Conservation (phyloP, 2,888 invertebrate genomes). For the Physocephala rufipes region DNA sequence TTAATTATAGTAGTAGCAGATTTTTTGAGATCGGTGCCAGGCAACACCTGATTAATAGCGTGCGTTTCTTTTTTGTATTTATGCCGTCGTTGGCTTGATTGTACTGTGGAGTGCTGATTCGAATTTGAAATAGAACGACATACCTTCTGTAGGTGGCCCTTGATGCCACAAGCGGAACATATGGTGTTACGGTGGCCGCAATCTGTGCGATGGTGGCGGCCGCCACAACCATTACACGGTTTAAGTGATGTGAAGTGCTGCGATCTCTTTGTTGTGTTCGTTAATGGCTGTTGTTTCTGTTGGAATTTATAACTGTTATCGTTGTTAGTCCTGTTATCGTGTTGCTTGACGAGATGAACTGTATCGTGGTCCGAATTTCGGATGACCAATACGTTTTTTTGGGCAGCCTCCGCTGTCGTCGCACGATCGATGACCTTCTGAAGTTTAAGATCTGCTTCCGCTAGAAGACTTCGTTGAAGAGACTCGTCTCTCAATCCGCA, state of each 20-base stretch:
- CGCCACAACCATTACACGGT: too few species aligned
- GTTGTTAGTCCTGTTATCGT: neutral
- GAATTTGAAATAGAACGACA: slow-evolving; percentile 22
- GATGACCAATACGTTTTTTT: too few species aligned
- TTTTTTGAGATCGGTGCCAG: neutral
- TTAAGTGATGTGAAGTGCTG: slow-evolving; percentile 36
- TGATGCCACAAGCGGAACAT: too few species aligned
- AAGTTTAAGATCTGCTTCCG: slow-evolving; percentile 32
- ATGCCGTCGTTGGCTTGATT: neutral
- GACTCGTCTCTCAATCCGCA: slow-evolving; percentile 42
- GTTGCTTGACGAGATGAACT: neutral
- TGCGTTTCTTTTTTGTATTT: neutral
- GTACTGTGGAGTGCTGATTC: neutral
- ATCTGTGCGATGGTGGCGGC: too few species aligned
- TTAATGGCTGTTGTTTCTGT: neutral
- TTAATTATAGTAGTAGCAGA: neutral
- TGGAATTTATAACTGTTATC: slow-evolving; percentile 13
- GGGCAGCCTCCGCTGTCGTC: slow-evolving; percentile 31
- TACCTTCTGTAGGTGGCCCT: too few species aligned
- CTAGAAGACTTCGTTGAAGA: slow-evolving; percentile 36
- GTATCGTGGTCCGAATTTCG: slow-evolving; percentile 28
- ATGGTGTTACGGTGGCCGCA: too few species aligned
- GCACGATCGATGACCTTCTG: slow-evolving; percentile 33
- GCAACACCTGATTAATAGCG: neutral
- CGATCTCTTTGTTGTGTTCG: neutral